phyloP scores from a whole-genome alignment of 1,140 invertebrate genomes.

The Frieseomelitta varia region DNA sequence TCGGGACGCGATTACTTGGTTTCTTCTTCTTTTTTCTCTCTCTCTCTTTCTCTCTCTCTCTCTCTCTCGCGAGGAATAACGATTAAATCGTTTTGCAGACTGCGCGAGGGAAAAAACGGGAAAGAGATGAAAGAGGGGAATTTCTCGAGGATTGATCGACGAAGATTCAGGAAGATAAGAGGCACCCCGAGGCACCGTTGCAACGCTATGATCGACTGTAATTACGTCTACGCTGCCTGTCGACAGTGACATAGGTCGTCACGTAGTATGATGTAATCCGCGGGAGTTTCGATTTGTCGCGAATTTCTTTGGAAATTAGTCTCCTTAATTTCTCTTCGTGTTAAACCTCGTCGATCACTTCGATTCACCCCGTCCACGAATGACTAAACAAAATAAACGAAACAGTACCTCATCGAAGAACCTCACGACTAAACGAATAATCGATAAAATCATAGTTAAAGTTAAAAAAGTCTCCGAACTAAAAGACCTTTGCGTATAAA shows the following conservation, averaged over 20 bases:
- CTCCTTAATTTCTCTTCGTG: no score
- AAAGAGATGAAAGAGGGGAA: conserved; percentile 18
- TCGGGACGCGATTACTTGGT: neutral
- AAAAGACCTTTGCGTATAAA: no score
- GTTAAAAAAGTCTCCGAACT: no score
- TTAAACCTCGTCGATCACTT: neutral
- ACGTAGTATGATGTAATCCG: conserved; percentile 72
- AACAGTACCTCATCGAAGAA: no score
- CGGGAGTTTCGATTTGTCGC: conserved; percentile 62
- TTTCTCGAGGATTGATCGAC: conserved; percentile 9
- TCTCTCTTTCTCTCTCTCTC: neutral
- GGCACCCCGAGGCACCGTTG: conserved; percentile 61
- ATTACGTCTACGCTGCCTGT: conserved; percentile 79
- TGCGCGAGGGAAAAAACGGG: neutral
- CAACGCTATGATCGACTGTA: conserved; percentile 78
- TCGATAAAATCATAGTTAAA: no score
- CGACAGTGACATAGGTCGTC: conserved; percentile 73
- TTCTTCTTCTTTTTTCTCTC: neutral
- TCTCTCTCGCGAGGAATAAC: neutral
- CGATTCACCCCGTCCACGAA: neutral
- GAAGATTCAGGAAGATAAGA: conserved; percentile 47
- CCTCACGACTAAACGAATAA: no score
- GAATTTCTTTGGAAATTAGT: neutral
- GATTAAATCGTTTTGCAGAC: no score
- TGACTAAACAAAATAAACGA: no score